These are phyloP conservation scores for Sebastes fasciatus DNA, from an alignment of 2,113 vertebrate species.

Conservation along the genomic window DNA sequence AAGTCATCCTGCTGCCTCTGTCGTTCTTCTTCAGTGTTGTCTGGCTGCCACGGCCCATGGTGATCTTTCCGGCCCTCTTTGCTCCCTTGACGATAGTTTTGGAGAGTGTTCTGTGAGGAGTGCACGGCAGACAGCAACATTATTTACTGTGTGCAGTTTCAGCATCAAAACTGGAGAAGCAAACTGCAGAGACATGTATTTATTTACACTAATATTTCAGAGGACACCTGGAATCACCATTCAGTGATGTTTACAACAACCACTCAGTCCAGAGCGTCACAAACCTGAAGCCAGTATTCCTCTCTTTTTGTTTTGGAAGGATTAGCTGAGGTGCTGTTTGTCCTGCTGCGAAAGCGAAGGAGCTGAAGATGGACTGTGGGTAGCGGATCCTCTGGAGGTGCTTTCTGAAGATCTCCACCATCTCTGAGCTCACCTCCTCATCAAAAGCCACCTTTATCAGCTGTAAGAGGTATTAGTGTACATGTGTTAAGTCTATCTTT, in stretches of 20 bases:
- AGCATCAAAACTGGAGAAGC: neutral
- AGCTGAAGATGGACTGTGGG: constrained; percentile 95
- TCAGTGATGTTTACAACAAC: neutral
- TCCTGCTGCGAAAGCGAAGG: constrained; percentile 95
- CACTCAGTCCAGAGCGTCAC: constrained; percentile 18
- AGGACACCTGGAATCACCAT: neutral
- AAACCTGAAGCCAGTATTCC: constrained; percentile 97
- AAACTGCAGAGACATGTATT: neutral
- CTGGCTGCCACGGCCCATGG: constrained; percentile 94
- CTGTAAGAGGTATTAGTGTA: constrained; percentile 74
- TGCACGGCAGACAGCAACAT: constrained; percentile 5
- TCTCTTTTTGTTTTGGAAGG: constrained; percentile 97
- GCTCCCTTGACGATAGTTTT: constrained; percentile 98
- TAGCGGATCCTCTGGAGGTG: constrained; percentile 96
- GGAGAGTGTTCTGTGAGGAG: constrained; percentile 89
- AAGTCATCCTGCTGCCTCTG: constrained; percentile 88
- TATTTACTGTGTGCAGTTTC: neutral
- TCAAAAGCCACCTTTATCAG: constrained; percentile 98
- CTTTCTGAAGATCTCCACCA: constrained; percentile 97
- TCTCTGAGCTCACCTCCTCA: constrained; percentile 96
- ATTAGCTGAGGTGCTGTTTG: constrained; percentile 92
- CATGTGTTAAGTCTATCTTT: neutral
- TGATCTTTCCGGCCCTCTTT: constrained; percentile 97
- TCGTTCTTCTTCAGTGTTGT: constrained; percentile 93
- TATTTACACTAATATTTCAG: neutral